A percentile compares a stretch with the other conserved stretches of the same genome.
Conservation (phyloP, 1,140 invertebrate genomes). For the Drosophila malerkotliana region DNA sequence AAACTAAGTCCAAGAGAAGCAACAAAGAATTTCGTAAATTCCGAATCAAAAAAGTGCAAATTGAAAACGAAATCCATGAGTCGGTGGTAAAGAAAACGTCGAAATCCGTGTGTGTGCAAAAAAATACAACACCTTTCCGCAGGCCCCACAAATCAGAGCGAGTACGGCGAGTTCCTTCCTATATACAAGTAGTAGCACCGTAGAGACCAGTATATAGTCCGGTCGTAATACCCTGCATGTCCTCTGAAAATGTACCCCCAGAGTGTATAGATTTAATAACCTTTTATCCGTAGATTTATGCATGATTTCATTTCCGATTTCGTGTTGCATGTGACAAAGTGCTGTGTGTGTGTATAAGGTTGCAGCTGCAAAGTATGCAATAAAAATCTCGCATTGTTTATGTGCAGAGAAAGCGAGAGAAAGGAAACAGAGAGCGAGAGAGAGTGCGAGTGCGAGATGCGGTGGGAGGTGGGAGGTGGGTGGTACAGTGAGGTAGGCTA, state of each 20-base stretch:
- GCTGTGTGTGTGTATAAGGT: conserved; percentile 61
- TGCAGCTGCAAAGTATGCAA: conserved; percentile 80
- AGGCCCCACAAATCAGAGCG: conserved; percentile 56
- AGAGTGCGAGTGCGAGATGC: conserved; percentile 4
- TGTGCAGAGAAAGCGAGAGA: conserved; percentile 51
- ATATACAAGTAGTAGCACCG: not conserved
- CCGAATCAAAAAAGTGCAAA: conserved; percentile 39
- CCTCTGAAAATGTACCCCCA: not conserved
- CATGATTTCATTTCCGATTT: conserved; percentile 67
- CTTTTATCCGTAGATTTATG: conserved; percentile 11
- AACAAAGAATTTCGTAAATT: not conserved
- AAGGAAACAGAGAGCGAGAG: not conserved
- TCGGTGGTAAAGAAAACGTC: conserved; percentile 10
- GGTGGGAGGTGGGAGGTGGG: conserved; percentile 1
- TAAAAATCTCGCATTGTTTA: conserved; percentile 80
- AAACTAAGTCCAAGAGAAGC: conserved; percentile 31
- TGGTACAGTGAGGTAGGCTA: conserved; percentile 78
- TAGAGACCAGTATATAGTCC: not conserved
- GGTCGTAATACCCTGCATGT: not conserved
- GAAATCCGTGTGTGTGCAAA: conserved; percentile 32
- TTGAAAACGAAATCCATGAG: conserved; percentile 11
- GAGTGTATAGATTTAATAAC: not conserved
- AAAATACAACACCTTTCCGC: conserved; percentile 48
- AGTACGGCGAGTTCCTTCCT: conserved; percentile 43
- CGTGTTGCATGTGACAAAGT: conserved; percentile 79